Percentiles rank a stretch among this genome's conserved stretches.
Evolutionary conservation across 2,797 vertebrate genomes (phyloP).

Genomic region (Ispidina picta): DNA sequence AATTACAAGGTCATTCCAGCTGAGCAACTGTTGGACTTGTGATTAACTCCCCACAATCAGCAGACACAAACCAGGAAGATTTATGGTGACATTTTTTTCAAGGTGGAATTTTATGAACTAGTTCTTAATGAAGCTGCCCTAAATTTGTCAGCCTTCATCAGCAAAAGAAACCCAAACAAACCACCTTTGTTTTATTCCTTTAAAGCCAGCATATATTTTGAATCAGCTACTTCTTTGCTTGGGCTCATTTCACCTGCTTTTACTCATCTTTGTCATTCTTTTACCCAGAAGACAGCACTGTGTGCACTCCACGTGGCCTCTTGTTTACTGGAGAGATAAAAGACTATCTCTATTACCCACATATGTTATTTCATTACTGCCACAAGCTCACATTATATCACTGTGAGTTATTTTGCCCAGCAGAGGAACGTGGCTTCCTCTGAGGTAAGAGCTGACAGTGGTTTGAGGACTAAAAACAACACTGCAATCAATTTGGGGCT

Average conservation of each 20-base stretch:
- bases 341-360: not conserved
- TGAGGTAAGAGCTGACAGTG: not conserved
- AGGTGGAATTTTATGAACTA: conserved; percentile 38
- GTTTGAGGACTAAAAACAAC: conserved; percentile 10
- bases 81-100: conserved; percentile 38
- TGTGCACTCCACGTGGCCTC: not conserved
- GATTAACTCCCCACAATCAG: conserved; percentile 38
- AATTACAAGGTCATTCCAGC: conserved; percentile 44
- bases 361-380: not conserved
- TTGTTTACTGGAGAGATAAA: not conserved
- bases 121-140: not conserved
- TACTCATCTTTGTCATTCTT: not conserved
- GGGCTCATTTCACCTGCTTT: not conserved
- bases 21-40: conserved; percentile 29
- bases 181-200: not conserved
- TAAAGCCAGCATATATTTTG: not conserved
- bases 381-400: not conserved
- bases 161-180: not conserved
- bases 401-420: conserved; percentile 21
- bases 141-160: not conserved
- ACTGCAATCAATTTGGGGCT: not conserved
- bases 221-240: not conserved
- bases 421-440: conserved; percentile 1
- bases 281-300: not conserved
- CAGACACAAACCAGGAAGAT: not conserved